Evolutionary conservation across 2,113 vertebrate species (phyloP), one percentile per base, ranked within the genome.

Genomic region (Ellobius talpinus): DNA sequence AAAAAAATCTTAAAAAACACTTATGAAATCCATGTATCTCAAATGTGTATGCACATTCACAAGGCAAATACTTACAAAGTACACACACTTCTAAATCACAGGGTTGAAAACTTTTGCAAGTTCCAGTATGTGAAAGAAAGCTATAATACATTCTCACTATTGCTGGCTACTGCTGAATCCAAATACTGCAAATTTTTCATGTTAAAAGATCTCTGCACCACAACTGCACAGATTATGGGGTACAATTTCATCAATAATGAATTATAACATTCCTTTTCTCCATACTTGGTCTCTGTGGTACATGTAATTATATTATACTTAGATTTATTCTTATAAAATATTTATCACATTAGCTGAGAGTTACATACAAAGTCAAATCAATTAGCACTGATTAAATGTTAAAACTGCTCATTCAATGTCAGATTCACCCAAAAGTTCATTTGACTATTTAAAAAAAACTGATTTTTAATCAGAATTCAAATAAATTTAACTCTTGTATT

Each of bases 111-210:
- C 17, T 73, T 55, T 92, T 95, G 13, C 11, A 89, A 96, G 52
- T 17, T 74, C 26, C 11, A 86, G 12, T 77, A 68, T 87, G 52
- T 91, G 50, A 97, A 58, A 58, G 73, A 89, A 96, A 96, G 92
- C 23, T 87, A 72, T 8, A 92, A 72, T 61, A 91, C 21, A 58
- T 87, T 12, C 13, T 86, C 81, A 82, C 11, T 77, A 14, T 89
- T 47, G 68, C 84, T 68, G 42, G 84, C 10, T 50, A n/a, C 16
- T 82, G 24, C 39, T 77, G 29, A 61, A 96, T 90, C 16, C 68
- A 97, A 94, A 89, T 65, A 86, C n/a, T 92, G 16, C 50, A 96
- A 96, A 91, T 82, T 58, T 76, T 84, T 89, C 78, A 91, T 73
- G 36, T 61, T 92, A 94, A 94, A 91, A 70, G 68, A 95, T 88